Evolutionary conservation across 1,140 invertebrate species (phyloP), one percentile per base, ranked within the genome.

Genomic region (Zaprionus nigranus): DNA sequence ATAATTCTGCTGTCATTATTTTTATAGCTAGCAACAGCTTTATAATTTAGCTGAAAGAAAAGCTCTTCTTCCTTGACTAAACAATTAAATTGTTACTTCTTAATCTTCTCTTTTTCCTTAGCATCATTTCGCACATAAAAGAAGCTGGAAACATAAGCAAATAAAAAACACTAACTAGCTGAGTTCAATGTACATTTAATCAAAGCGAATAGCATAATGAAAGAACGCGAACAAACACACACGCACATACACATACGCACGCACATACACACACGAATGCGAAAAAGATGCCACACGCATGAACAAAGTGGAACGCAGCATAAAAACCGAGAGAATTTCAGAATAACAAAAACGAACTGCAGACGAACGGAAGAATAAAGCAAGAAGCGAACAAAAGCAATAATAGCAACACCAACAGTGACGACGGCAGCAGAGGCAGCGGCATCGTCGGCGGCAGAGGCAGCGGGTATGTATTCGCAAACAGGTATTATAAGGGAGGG

Each of bases 111-210:
- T 71, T 24, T n/a, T 56, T 40, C 28, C 11, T 5, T 59, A 51
- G n/a, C 54, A n/a, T 26, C 26, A 30, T 24, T 53, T 5, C 49
- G 30, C 38, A 61, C 20, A 70, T 12, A 59, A 60, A 61, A 71
- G 46, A 64, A 54, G 62, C 51, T 73, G 17, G n/a, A 1, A 72
- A 70, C 43, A 56, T 46, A 60, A 36, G 12, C 38, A 49, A 67
- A 56, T 51, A 80, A 72, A 66, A 75, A 70, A 75, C 53, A 53
- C 62, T 60, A 56, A 54, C 63, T 63, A 46, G 79, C 74, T 85
- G 85, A 81, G 85, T 88, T 88, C 85, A 88, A 90, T 88, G 85
- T 90, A 88, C 85, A 88, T 90, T 90, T 85, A 88, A 90, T 90
- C 87, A 90, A 85, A 84, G 81, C 90, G 85, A 88, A 71, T 61